These are phyloP conservation scores for Plebejus melissa DNA, from an alignment of 2,888 invertebrate genomes.

Conservation along the genomic window DNA sequence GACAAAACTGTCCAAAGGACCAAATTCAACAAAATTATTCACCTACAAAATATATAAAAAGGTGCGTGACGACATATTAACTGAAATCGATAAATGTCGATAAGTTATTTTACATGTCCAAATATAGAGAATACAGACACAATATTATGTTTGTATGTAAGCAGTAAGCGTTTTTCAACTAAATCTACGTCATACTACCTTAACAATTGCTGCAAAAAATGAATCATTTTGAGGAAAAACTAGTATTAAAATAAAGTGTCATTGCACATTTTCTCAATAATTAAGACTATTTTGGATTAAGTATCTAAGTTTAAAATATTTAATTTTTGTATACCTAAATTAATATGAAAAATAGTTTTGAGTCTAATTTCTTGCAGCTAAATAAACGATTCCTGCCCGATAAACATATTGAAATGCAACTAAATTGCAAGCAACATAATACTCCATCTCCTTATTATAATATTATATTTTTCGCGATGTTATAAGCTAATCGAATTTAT, in stretches of 20 bases:
- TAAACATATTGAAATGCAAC: too few relatives aligned
- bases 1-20: too few relatives aligned
- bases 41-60: neutral
- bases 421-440: too few relatives aligned
- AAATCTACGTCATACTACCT: slow-evolving; percentile 13
- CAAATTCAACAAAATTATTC: neutral
- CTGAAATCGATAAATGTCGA: neutral
- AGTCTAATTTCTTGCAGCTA: too few relatives aligned
- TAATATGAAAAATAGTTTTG: too few relatives aligned
- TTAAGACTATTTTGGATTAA: neutral
- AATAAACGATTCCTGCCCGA: too few relatives aligned
- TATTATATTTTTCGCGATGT: neutral
- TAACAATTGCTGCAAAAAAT: neutral
- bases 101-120: neutral
- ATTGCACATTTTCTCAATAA: neutral
- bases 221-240: neutral
- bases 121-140: neutral
- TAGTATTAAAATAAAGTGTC: neutral
- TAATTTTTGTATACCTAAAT: too few relatives aligned
- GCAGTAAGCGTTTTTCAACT: neutral
- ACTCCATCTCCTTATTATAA: too few relatives aligned
- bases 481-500: neutral
- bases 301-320: too few relatives aligned
- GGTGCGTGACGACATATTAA: neutral
- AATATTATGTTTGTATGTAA: neutral